Base-by-base conservation (phyloP, 2,797 vertebrate species). In the Sebastes cheni region DNA sequence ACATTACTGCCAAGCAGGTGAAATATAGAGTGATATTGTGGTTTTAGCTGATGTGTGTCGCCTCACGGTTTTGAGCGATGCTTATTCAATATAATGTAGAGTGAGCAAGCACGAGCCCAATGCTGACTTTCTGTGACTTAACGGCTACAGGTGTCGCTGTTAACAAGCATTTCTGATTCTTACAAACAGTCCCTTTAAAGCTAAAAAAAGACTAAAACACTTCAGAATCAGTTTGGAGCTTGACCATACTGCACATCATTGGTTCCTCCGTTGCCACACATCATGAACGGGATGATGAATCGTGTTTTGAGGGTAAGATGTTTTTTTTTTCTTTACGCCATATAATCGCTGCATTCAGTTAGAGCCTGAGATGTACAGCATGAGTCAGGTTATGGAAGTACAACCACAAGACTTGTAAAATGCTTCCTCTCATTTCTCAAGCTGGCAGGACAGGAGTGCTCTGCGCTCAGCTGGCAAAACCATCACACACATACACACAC, bases 341-440 rank as follows among this genome's bases (percentile, higher is more conserved):
- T 16, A 64, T 12, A 39, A 64, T 36, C 4, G 22, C 13, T 25
- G 34, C 68, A 67, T 86, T 71, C 50, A 75, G 36, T 12, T 39
- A n/a, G 69, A 69, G 58, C 55, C 72, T 64, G 50, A 58, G 61
- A 72, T 14, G 5, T 75, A 25, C 54, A 60, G 75, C 39, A 68
- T 18, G 75, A 77, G 54, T 56, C 58, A 8, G 67, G 65, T 80
- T 82, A 74, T 81, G 54, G 81, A 87, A 59, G 66, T 56, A 79
- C 77, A 85, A 87, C 82, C 61, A 22, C 79, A 81, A 25, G 7
- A 66, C 80, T 82, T 91, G 86, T 91, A 89, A 88, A 91, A 88
- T 60, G 86, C 75, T 91, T 93, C 84, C 88, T 90, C 85, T 86
- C 82, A 85, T 89, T 87, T 78, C 79, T 88, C 68, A 72, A 72